Evolutionary conservation across 2,113 vertebrate species (phyloP), one percentile per base, ranked within the genome.

Genomic region (Nycticorax nycticorax): DNA sequence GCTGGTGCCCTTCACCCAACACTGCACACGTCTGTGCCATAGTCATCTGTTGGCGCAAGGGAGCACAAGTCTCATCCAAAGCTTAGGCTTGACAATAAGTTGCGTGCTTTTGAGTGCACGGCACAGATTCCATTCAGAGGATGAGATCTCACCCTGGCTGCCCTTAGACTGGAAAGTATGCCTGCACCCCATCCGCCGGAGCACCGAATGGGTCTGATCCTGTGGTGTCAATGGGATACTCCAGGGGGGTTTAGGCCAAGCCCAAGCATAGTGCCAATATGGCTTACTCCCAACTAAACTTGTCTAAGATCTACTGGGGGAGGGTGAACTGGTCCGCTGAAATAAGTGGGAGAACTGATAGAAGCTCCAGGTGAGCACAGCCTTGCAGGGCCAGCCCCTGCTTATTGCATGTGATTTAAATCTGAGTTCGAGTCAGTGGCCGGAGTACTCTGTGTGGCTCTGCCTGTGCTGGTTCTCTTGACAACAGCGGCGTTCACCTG

Each of bases 381-480:
- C 19, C 45, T 32, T 19, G 43, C 47, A 23, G 62, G 55, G 39
- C 28, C 67, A 50, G 50, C 57, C 28, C n/a, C 60, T 10, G 63
- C 41, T n/a, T 23, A 15, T 37, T 64, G 50, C 32, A 3, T 3
- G 4, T 17, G 39, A 16, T 20, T 39, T 37, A 32, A n/a, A 43
- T 16, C 17, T 3, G 21, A 26, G 32, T 7, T 21, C 1, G 12
- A 18, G 27, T 12, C 22, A 3, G n/a, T 33, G 37, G 27, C 12
- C 2, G 6, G 30, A 32, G 33, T 5, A 3, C 32, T 9, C 37
- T 2, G 48, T 8, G 27, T 1, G n/a, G 26, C 35, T 55, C 45
- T 12, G 3, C 8, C 17, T 8, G 37, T 8, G 27, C 48, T 32
- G 24, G 6, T 28, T 32, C 10, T 28, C 33, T 8, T 3, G 24